These are phyloP conservation scores for Parnassius smintheus DNA, from an alignment of 2,888 invertebrate genomes.

Conservation along the genomic window DNA sequence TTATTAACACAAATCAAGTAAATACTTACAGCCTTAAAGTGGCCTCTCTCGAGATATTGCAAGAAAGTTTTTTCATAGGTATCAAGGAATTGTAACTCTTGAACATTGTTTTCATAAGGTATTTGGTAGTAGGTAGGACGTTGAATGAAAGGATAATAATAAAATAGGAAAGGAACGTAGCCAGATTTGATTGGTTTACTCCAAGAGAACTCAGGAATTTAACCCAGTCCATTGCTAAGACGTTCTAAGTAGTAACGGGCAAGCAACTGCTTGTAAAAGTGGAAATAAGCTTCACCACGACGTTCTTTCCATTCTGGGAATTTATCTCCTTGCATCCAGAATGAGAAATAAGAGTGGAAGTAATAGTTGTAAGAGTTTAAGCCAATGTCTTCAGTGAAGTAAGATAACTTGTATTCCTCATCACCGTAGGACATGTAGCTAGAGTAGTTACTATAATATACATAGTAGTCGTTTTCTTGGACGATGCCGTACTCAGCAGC, in stretches of 20 bases:
- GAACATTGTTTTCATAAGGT: slow-evolving; percentile 66
- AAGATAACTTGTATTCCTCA: slow-evolving; percentile 81
- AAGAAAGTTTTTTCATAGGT: slow-evolving; percentile 80
- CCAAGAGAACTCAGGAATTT: slow-evolving; percentile 83
- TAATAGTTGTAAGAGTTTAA: slow-evolving; percentile 85
- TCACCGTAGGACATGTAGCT: slow-evolving; percentile 73
- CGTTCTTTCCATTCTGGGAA: slow-evolving; percentile 74
- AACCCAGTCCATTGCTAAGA: slow-evolving; percentile 82
- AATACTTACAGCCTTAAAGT: slow-evolving; percentile 82
- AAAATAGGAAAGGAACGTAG: slow-evolving; percentile 46
- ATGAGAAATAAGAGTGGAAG: slow-evolving; percentile 83
- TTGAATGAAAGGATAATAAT: slow-evolving; percentile 74
- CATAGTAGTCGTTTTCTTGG: slow-evolving; percentile 61
- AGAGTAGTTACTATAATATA: slow-evolving; percentile 82
- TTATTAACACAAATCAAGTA: background rate
- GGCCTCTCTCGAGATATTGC: slow-evolving; percentile 75
- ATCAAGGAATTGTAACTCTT: slow-evolving; percentile 79
- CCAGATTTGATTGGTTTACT: slow-evolving; percentile 79
- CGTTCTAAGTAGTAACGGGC: slow-evolving; percentile 87
- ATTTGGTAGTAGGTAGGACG: slow-evolving; percentile 79
- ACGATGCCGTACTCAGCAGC: slow-evolving; percentile 62
- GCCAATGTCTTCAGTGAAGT: slow-evolving; percentile 87
- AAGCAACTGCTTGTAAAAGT: slow-evolving; percentile 84
- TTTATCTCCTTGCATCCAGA: slow-evolving; percentile 81
- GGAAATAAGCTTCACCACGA: slow-evolving; percentile 84